Evolutionary conservation across 2,797 vertebrate genomes (phyloP).

Genomic region (Neosilurus hyrtlii): DNA sequence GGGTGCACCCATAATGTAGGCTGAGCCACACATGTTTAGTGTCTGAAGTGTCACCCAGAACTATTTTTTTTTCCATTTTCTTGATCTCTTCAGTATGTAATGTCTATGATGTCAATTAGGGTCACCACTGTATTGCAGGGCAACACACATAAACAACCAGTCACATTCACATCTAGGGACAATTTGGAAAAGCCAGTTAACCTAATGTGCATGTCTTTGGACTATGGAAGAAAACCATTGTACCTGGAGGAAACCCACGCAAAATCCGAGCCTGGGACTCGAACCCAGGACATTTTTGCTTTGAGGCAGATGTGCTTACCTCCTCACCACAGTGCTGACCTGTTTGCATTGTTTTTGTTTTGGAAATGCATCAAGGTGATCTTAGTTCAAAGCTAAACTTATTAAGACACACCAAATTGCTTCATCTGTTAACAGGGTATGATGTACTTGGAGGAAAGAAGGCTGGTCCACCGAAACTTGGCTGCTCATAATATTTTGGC

Average conservation of each 20-base stretch:
- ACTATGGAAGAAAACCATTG: too few species aligned
- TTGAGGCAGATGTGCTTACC: too few species aligned
- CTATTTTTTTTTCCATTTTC: background rate
- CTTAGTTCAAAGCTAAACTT: background rate
- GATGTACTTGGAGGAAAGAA: conserved; percentile 97
- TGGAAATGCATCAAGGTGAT: background rate
- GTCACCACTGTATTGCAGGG: too few species aligned
- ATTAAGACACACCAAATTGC: background rate
- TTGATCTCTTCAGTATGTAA: background rate
- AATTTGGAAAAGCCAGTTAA: too few species aligned
- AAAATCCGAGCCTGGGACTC: too few species aligned
- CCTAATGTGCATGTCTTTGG: too few species aligned
- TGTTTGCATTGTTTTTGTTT: background rate
- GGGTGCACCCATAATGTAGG: conserved; percentile 11
- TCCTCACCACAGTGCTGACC: too few species aligned
- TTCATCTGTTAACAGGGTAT: conserved; percentile 79
- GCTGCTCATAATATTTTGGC: conserved; percentile 94
- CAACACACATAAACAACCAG: too few species aligned
- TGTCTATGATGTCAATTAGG: background rate
- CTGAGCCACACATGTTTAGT: conserved; percentile 31
- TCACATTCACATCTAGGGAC: too few species aligned
- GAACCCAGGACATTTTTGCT: too few species aligned
- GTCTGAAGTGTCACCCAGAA: background rate
- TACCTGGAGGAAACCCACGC: too few species aligned
- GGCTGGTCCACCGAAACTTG: conserved; percentile 92